Evolutionary conservation across 2,888 invertebrate species (phyloP), one percentile per base, ranked within the genome.

Genomic region (Pseudolycoriella hygida): DNA sequence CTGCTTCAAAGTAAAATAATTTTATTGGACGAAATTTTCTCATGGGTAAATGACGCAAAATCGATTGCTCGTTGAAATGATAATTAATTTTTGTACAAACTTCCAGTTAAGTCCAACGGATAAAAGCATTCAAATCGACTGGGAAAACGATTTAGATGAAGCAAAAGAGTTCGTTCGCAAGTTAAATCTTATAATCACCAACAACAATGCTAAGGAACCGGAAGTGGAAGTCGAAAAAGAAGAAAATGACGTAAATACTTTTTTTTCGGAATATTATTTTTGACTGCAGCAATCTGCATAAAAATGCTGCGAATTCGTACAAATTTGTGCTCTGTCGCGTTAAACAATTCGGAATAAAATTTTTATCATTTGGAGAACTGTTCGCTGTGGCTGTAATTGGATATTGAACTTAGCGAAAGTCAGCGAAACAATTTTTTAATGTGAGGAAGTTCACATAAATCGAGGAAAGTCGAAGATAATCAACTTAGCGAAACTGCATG

Each of bases 81-180:
- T 5, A 37, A 42, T 42, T 42, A 20, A 32, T n/a, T n/a, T n/a
- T n/a, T n/a, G n/a, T n/a, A n/a, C n/a, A n/a, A n/a, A n/a, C n/a
- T 54, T 57, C 46, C 56, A 87, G 85, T 62, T 96, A 46, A 76
- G 79, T 42, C 94, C 96, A 2, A 80, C 86, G 55, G 93, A 94
- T 60, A 74, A 77, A 49, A 68, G 74, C 42, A 86, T 96, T 60
- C 71, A 75, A 42, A 80, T 79, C 54, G 81, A 85, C 54, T 80
- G 86, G 62, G 88, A 90, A 46, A 79, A 78, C 54, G 84, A 86
- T 53, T 68, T 92, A 57, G 76, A 76, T 56, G 80, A 81, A 51
- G 88, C 88, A 2, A 82, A 80, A 59, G 85, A 88, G 58, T 88
- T 86, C 61, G 85, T 89, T n/a, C 76, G 85, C 38, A 88, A 86